These are phyloP conservation scores for Quadroppia sp. DNA, from an alignment of 2,888 invertebrate species.

Conservation along the genomic window DNA sequence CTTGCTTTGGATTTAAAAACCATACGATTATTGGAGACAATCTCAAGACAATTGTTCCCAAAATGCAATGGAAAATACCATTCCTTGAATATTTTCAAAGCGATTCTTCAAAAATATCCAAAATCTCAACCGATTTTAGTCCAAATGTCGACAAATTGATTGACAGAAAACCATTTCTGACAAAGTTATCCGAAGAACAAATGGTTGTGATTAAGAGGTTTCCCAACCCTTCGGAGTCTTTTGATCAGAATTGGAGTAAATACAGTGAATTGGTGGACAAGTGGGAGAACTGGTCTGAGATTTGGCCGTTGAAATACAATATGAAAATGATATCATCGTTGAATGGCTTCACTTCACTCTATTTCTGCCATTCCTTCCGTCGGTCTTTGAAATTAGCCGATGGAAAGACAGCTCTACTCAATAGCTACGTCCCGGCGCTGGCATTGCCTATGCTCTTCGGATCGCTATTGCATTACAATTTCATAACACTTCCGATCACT, in stretches of 20 bases:
- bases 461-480: background rate
- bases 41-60: background rate
- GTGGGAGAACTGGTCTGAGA: background rate
- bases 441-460: slow-evolving; percentile 2
- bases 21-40: background rate
- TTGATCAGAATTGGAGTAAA: background rate
- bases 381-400: slow-evolving; percentile 8
- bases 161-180: background rate
- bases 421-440: background rate
- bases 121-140: background rate
- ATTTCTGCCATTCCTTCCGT: background rate
- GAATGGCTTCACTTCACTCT: background rate
- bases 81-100: background rate
- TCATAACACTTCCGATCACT: background rate
- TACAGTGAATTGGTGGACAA: background rate
- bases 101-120: background rate
- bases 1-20: no score
- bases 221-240: background rate
- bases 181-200: background rate
- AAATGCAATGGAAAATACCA: slow-evolving; percentile 18
- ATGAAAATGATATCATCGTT: background rate
- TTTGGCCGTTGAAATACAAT: slow-evolving; percentile 1
- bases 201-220: background rate
- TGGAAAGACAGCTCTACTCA: background rate
- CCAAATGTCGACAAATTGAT: background rate